phyloP scores from a whole-genome alignment of 1,140 invertebrate species.

The Aphaenogaster ashmeadi region DNA sequence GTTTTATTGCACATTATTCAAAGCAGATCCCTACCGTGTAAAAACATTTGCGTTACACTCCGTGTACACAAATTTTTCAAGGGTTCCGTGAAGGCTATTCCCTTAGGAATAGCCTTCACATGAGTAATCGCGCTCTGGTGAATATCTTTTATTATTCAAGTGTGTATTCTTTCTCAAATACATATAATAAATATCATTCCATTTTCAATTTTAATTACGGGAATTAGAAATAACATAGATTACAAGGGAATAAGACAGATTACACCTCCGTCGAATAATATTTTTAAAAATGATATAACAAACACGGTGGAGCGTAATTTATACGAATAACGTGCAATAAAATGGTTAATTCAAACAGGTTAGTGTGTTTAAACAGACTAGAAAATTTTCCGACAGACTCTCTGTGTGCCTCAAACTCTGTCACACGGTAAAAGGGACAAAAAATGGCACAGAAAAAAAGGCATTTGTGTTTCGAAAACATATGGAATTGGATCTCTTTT shows the following conservation, averaged over 20 bases:
- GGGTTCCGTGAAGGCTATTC: neutral
- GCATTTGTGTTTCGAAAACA: slow-evolving; percentile 12
- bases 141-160: neutral
- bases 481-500: neutral
- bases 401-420: neutral
- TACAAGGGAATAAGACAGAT: neutral
- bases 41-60: neutral
- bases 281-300: neutral
- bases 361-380: neutral
- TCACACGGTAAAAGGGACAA: neutral
- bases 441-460: slow-evolving; percentile 17
- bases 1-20: neutral
- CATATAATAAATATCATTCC: too few species aligned
- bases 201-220: neutral
- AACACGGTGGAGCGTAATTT: neutral
- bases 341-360: neutral
- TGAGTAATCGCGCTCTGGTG: neutral
- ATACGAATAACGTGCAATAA: neutral
- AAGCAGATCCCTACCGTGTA: neutral
- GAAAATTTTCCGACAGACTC: slow-evolving; percentile 5
- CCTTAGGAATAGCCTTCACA: neutral
- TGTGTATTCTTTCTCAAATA: too few species aligned
- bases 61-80: neutral
- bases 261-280: neutral
- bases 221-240: neutral